phyloP scores from a whole-genome alignment of 2,113 vertebrate species.

The Semicossyphus pulcher region DNA sequence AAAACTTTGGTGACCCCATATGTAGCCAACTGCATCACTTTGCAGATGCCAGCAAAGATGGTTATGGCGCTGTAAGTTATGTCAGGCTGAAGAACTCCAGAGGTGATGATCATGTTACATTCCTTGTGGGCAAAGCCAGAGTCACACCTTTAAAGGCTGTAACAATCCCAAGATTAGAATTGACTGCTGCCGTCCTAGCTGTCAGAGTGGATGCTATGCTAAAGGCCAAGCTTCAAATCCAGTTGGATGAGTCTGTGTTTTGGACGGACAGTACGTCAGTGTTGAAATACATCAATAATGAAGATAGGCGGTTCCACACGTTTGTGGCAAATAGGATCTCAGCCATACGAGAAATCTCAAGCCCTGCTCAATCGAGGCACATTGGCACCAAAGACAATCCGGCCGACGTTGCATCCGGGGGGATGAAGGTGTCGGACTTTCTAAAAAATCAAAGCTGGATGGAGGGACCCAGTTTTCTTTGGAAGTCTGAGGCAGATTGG shows the following conservation, averaged over 20 bases:
- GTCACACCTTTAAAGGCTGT: neutral
- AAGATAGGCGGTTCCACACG: neutral
- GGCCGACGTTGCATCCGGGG: neutral
- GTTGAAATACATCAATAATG: neutral
- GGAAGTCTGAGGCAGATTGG: neutral
- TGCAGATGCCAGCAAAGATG: neutral
- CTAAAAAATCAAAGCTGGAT: neutral
- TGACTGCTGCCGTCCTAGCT: neutral
- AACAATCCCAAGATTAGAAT: neutral
- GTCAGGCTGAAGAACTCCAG: neutral
- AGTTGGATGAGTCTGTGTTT: neutral
- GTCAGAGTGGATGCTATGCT: neutral
- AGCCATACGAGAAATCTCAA: neutral
- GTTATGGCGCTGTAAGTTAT: neutral
- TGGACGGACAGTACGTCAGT: slow-evolving; percentile 2
- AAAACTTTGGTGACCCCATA: neutral
- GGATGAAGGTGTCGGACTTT: neutral
- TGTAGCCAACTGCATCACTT: neutral
- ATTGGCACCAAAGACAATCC: neutral
- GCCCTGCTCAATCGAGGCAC: neutral
- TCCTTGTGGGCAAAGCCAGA: neutral
- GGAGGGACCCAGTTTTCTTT: neutral
- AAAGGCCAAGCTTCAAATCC: neutral
- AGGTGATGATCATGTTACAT: neutral
- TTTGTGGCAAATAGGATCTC: neutral